Percentiles rank a stretch among this genome's conserved stretches.
phyloP scores from a whole-genome alignment of 92 coral and sea anemone genomes.

The Paramuricea clavata region DNA sequence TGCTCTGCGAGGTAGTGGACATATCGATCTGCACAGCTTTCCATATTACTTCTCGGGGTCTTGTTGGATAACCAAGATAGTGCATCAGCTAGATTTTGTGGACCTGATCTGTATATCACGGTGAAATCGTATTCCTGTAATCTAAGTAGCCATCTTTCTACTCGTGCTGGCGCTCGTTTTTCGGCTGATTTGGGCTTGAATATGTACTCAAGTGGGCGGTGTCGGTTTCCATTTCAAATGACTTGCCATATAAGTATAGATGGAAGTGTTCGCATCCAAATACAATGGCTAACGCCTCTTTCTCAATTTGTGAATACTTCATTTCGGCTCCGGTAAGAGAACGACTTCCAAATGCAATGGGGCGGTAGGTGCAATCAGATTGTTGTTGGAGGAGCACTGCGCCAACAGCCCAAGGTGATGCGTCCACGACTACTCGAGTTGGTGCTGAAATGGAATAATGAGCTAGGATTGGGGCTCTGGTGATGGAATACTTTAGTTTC shows the following conservation, averaged over 20 bases:
- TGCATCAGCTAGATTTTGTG: conserved; percentile 32
- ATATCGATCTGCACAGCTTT: conserved; percentile 57
- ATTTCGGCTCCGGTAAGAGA: conserved; percentile 4
- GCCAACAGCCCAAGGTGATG: not conserved
- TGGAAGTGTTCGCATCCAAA: conserved; percentile 6
- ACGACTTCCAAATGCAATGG: conserved; percentile 20
- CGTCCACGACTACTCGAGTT: not conserved
- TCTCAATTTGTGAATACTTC: conserved; percentile 22
- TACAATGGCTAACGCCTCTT: conserved; percentile 11
- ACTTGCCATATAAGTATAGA: conserved; percentile 8
- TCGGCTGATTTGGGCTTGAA: conserved; percentile 14
- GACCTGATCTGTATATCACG: conserved; percentile 16
- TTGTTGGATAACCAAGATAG: not conserved
- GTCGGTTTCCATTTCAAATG: conserved; percentile 25
- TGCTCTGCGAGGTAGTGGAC: conserved; percentile 45
- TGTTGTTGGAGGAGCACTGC: conserved; percentile 23
- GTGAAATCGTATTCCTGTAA: conserved; percentile 10
- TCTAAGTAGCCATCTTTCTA: conserved; percentile 12
- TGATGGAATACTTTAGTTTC: not conserved
- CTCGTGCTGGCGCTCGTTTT: conserved; percentile 20
- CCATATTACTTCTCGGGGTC: conserved; percentile 50
- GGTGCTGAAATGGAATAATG: not conserved
- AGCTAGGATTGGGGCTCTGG: not conserved
- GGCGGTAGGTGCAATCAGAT: conserved; percentile 9
- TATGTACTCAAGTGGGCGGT: conserved; percentile 17